Evolutionary conservation across 1,140 invertebrate species (phyloP).

Genomic region (Brachionus plicatilis): DNA sequence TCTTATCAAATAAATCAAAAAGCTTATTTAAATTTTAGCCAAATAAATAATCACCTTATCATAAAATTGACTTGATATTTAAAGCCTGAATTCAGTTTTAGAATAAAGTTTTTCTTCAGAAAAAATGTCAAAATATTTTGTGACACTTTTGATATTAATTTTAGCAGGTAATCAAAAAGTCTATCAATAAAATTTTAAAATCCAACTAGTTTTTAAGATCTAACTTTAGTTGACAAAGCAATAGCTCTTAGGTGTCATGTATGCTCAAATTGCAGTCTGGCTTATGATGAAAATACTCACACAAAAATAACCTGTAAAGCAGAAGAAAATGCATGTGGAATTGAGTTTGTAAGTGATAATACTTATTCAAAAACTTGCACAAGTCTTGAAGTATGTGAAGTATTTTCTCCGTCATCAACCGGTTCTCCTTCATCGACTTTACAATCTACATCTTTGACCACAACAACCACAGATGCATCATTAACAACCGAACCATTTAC

Average conservation of each 20-base stretch:
- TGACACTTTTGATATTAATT: not conserved
- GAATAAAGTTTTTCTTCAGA: not conserved
- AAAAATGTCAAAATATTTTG: not conserved
- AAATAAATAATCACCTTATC: not conserved
- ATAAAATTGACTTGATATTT: not conserved
- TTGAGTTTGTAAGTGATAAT: constrained; percentile 2
- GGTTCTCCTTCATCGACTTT: not conserved
- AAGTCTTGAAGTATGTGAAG: not conserved
- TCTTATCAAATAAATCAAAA: not conserved
- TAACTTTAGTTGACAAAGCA: not conserved
- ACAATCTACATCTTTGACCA: not conserved
- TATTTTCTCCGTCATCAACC: not conserved
- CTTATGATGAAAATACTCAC: not conserved
- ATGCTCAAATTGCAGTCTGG: not conserved
- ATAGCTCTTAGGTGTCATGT: not conserved
- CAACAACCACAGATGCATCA: not conserved
- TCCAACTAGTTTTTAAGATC: not conserved
- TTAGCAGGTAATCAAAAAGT: not conserved
- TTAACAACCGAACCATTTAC: not conserved
- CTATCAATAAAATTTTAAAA: not conserved
- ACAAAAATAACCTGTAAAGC: not conserved
- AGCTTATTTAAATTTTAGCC: not conserved
- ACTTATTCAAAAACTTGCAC: not conserved
- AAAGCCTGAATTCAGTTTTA: not conserved
- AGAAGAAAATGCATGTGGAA: constrained; percentile 5